Percentiles rank a stretch among this genome's conserved stretches.
phyloP scores from a whole-genome alignment of 2,888 invertebrate species.

The Cantharis flavilabris region DNA sequence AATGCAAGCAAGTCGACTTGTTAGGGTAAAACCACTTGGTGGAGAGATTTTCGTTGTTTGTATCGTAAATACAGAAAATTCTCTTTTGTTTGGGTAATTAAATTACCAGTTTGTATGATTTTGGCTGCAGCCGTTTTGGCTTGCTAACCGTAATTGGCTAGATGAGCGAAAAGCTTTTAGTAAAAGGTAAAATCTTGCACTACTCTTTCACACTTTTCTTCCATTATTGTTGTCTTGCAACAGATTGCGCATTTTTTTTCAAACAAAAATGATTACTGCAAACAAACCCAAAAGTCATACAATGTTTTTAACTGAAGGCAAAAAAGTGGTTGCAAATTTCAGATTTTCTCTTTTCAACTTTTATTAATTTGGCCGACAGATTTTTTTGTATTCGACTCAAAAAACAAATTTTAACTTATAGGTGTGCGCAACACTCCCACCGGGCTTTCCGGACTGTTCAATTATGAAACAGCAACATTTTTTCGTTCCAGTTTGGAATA shows the following conservation, averaged over 20 bases:
- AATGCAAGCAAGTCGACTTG: neutral
- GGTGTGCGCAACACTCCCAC: neutral
- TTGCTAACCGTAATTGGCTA: neutral
- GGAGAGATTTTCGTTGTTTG: neutral
- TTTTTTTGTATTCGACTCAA: neutral
- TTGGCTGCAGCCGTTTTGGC: neutral
- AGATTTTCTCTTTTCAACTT: neutral
- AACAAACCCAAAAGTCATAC: neutral
- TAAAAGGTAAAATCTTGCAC: constrained; percentile 38
- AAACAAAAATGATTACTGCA: neutral
- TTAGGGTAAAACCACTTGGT: neutral
- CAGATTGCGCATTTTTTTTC: neutral
- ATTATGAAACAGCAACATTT: neutral
- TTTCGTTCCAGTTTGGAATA: neutral
- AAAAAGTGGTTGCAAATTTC: neutral
- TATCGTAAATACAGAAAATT: neutral
- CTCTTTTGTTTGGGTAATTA: neutral
- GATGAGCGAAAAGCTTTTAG: neutral
- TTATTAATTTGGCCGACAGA: neutral
- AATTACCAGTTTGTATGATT: neutral
- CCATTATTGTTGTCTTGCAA: neutral
- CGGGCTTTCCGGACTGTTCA: neutral
- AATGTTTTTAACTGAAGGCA: neutral
- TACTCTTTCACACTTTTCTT: constrained; percentile 26
- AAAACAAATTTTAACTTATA: neutral